Evolutionary conservation across 2,888 invertebrate species (phyloP).

Genomic region (Craniophora ligustri): DNA sequence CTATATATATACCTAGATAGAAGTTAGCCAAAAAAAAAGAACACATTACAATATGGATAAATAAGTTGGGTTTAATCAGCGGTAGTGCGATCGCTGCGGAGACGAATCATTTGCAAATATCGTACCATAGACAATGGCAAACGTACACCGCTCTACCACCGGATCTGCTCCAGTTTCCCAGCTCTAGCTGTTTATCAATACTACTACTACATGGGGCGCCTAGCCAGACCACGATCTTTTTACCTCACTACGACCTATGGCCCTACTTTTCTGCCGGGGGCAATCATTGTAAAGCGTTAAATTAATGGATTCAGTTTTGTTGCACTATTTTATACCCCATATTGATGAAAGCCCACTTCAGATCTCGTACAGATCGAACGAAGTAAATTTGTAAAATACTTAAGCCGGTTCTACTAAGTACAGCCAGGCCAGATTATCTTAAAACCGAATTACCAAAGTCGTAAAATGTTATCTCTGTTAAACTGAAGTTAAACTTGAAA

Average conservation of each 20-base stretch:
- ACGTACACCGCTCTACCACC: constrained; percentile 40
- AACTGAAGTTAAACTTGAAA: not conserved
- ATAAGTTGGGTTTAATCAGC: not conserved
- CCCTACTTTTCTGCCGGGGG: constrained; percentile 31
- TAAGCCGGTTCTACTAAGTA: too few species aligned
- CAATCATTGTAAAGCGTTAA: constrained; percentile 4
- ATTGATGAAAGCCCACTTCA: too few species aligned
- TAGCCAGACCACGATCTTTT: constrained; percentile 24
- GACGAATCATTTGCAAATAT: constrained; percentile 13
- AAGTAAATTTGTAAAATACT: too few species aligned
- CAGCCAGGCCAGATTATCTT: too few species aligned
- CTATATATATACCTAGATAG: too few species aligned
- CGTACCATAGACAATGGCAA: constrained; percentile 34
- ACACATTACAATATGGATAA: not conserved
- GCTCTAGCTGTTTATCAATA: constrained; percentile 18
- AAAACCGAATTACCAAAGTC: constrained; percentile 14
- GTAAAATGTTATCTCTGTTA: constrained; percentile 7
- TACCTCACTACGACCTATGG: constrained; percentile 33
- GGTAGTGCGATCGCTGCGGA: not conserved
- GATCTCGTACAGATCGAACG: too few species aligned
- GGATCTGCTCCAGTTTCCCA: constrained; percentile 45
- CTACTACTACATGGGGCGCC: constrained; percentile 15
- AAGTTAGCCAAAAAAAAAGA: not conserved
- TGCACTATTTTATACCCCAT: too few species aligned
- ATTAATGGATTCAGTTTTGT: too few species aligned